Conservation (phyloP, 2,113 vertebrate genomes). For the Piprites chloris region DNA sequence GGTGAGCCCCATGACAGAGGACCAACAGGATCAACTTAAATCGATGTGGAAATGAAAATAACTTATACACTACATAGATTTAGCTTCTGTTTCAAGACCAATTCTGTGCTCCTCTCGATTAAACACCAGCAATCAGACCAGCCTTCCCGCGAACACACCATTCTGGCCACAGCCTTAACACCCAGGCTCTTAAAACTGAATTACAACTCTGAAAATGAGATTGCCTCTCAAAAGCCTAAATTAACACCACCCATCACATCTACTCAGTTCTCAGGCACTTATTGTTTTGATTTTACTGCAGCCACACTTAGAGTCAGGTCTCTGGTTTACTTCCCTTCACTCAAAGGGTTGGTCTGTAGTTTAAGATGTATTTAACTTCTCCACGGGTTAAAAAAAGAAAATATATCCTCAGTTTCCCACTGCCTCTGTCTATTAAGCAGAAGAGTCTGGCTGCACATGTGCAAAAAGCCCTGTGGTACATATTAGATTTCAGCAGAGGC, state of each 20-base stretch:
- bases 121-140: conserved; percentile 3
- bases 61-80: background rate
- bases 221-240: background rate
- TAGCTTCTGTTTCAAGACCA: conserved; percentile 14
- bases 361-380: background rate
- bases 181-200: background rate
- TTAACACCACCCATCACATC: background rate
- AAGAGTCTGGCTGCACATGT: background rate
- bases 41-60: background rate
- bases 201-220: background rate
- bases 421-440: background rate
- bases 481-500: conserved; percentile 16
- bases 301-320: background rate
- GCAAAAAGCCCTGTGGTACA: background rate
- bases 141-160: background rate
- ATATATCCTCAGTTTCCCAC: background rate
- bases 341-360: background rate
- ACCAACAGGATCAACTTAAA: background rate
- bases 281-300: background rate
- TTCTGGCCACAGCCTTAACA: background rate
- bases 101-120: background rate
- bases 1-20: background rate
- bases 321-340: background rate
- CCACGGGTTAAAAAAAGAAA: background rate
- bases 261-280: background rate